Conservation (phyloP, 2,888 invertebrate species). For the Fissipunctia ypsillon region DNA sequence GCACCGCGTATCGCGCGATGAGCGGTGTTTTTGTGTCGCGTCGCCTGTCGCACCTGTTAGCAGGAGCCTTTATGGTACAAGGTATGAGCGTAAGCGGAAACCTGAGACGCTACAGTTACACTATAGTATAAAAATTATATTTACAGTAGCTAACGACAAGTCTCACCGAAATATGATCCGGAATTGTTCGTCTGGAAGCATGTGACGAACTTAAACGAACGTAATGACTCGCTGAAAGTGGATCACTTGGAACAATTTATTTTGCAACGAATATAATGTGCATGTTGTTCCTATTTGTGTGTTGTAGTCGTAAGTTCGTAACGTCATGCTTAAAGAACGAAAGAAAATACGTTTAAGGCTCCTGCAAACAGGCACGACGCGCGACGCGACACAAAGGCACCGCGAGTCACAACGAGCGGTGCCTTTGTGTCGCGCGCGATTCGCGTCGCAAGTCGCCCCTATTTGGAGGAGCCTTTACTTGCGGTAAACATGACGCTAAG, state of each 20-base stretch:
- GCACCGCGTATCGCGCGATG: too few species aligned
- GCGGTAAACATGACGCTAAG: too few species aligned
- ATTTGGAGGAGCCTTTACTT: too few species aligned
- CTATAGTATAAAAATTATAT: background rate
- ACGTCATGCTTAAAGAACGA: too few species aligned
- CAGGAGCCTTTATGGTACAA: constrained; percentile 23
- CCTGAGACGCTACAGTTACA: background rate
- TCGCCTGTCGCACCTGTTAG: too few species aligned
- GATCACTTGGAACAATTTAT: constrained; percentile 52
- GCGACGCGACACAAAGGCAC: too few species aligned
- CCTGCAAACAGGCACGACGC: too few species aligned
- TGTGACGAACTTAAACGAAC: constrained; percentile 34
- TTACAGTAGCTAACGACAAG: constrained; percentile 7
- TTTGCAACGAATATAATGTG: constrained; percentile 31
- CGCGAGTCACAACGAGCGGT: too few species aligned
- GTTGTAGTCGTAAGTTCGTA: background rate
- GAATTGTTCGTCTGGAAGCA: constrained; percentile 32
- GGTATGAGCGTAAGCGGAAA: constrained; percentile 16
- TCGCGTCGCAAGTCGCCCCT: too few species aligned
- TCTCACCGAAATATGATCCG: constrained; percentile 41
- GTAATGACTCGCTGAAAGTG: constrained; percentile 49
- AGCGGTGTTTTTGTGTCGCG: too few species aligned
- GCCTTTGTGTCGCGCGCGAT: too few species aligned
- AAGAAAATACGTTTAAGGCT: too few species aligned
- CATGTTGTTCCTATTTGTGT: background rate